Evolutionary conservation across 2,113 vertebrate species (phyloP), one percentile per base, ranked within the genome.

Genomic region (Nanger granti): DNA sequence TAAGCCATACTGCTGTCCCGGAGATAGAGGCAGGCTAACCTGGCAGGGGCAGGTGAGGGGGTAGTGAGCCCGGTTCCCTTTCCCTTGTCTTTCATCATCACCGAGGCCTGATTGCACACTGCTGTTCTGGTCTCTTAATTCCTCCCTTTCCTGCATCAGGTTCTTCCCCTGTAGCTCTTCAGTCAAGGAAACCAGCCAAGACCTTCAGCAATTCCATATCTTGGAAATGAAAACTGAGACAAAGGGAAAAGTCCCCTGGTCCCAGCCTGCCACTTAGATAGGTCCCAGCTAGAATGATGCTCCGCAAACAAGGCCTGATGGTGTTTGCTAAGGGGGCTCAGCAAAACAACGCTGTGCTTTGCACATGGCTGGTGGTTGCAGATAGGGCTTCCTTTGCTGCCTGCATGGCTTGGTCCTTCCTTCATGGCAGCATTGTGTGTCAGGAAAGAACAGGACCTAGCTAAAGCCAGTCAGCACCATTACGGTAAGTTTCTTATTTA

Each of bases 221-320:
- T 91, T 80, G 28, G 86, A 97, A 94, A 84, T 87, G 37, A 91
- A 96, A 52, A 95, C 0, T 12, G 29, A 91, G 91, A 93, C 59
- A 91, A 85, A 95, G 54, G 90, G 66, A 49, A 82, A 92, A n/a
- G 22, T 8, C 14, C 47, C 69, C 28, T 14, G 31, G 60, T 54
- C 24, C 12, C 64, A 37, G 5, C 28, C 37, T n/a, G 31, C 26
- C 73, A 87, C 29, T 37, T 64, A 82, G 22, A 47, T 15, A 79
- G 57, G 62, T 73, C 62, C 29, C 87, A 93, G 54, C n/a, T 20
- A 29, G 84, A 60, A 13, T 1, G 31, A 84, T 10, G 62, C 93
- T 88, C 52, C 17, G 34, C 44, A 96, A n/a, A 60, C 87, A 83
- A 94, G 57, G 20, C 49, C 49, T 83, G 22, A 3, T 1, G 2